Evolutionary conservation across 1,140 invertebrate genomes (phyloP).

Genomic region (Cotesia glomerata): DNA sequence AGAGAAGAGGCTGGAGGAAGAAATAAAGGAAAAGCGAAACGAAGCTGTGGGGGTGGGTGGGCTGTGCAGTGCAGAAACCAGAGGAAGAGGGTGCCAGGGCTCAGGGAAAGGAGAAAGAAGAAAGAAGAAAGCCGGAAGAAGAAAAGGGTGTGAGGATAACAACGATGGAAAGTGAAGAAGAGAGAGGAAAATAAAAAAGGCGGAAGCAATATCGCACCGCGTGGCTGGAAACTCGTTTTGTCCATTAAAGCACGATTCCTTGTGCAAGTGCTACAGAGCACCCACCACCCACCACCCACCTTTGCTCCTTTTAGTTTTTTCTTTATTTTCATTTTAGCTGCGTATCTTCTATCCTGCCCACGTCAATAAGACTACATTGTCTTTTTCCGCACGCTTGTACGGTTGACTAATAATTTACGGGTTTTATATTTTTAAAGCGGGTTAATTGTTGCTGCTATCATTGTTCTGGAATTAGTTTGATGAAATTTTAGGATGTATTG

Average conservation of each 20-base stretch:
- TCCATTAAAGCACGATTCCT: conserved; percentile 51
- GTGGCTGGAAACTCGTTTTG: conserved; percentile 49
- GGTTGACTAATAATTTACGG: not conserved
- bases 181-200: conserved; percentile 30
- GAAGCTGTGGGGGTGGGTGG: no score
- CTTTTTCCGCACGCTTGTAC: not conserved
- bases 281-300: not conserved
- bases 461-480: no score
- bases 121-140: conserved; percentile 20
- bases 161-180: conserved; percentile 8
- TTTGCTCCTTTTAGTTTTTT: conserved; percentile 9
- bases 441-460: no score
- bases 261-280: conserved; percentile 16
- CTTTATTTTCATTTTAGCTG: conserved; percentile 4
- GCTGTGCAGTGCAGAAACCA: no score
- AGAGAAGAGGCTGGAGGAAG: not conserved
- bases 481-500: no score
- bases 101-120: conserved; percentile 5
- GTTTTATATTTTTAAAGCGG: no score
- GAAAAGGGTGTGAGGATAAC: not conserved
- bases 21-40: no score
- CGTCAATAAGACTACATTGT: not conserved
- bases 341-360: not conserved
- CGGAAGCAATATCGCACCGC: conserved; percentile 48
- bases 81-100: not conserved